phyloP scores from a whole-genome alignment of 2,113 vertebrate genomes.

The Ciconia boyciana region DNA sequence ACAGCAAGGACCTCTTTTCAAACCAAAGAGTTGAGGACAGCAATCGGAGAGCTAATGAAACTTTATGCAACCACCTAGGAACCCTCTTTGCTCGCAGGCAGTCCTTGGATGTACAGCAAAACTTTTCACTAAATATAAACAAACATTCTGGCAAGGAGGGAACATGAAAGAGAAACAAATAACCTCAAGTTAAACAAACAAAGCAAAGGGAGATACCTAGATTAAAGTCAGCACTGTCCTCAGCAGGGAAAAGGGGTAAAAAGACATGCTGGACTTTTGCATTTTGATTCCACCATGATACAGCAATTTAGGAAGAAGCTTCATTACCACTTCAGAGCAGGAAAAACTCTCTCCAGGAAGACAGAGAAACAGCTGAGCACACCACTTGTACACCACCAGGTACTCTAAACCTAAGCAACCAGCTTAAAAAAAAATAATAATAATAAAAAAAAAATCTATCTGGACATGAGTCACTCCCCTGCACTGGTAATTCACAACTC shows the following conservation, averaged over 20 bases:
- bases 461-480: neutral
- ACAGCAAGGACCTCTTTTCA: neutral
- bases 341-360: neutral
- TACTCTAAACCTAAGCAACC: neutral
- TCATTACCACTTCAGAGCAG: neutral
- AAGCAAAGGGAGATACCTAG: neutral
- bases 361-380: neutral
- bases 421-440: neutral
- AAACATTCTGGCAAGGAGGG: neutral
- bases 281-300: neutral
- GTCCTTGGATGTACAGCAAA: neutral
- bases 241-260: neutral
- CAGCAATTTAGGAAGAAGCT: neutral
- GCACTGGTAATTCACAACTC: neutral
- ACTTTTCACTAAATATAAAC: neutral
- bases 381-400: neutral
- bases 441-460: neutral
- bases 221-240: neutral
- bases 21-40: neutral
- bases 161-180: slow-evolving; percentile 18
- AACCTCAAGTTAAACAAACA: slow-evolving; percentile 9
- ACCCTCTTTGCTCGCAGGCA: neutral
- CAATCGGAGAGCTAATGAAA: neutral
- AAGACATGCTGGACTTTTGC: neutral
- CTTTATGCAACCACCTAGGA: neutral